Conservation (phyloP, 2,113 vertebrate genomes). For the Delphinus delphis region DNA sequence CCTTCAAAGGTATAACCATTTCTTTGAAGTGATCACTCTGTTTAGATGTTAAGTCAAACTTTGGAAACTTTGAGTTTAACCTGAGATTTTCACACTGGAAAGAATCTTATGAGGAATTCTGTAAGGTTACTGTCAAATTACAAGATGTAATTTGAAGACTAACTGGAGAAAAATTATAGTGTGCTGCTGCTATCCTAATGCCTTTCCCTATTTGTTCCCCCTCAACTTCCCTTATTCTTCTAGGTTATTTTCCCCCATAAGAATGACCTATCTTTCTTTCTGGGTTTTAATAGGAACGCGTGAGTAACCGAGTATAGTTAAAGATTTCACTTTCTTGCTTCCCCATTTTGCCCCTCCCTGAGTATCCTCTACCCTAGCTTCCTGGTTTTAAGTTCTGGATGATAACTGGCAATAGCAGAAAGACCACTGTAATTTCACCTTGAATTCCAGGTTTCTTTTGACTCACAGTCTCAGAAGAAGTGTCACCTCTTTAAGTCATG, state of each 20-base stretch:
- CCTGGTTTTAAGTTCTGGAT: slow-evolving; percentile 60
- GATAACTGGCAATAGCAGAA: slow-evolving; percentile 49
- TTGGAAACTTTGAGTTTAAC: slow-evolving; percentile 28
- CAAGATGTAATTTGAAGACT: slow-evolving; percentile 42
- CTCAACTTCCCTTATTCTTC: not conserved
- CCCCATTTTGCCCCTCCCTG: not conserved
- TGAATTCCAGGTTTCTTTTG: slow-evolving; percentile 29
- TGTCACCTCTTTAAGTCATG: not conserved
- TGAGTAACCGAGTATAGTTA: not conserved
- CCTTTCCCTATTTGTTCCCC: not conserved
- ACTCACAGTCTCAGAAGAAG: slow-evolving; percentile 3
- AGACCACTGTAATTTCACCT: not conserved
- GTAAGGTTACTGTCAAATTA: slow-evolving; percentile 55
- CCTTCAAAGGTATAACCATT: slow-evolving; percentile 71
- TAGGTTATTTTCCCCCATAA: not conserved
- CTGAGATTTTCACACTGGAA: slow-evolving; percentile 53
- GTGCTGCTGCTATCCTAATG: not conserved
- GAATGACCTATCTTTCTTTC: not conserved
- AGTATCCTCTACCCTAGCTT: not conserved
- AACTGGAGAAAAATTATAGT: slow-evolving; percentile 63
- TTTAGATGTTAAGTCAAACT: slow-evolving; percentile 65
- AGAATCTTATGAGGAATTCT: slow-evolving; percentile 59
- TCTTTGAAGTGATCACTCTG: slow-evolving; percentile 64
- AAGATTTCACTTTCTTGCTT: slow-evolving; percentile 31
- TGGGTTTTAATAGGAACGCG: not conserved